These are phyloP conservation scores for Drosophila suboccidentalis DNA, from an alignment of 2,888 invertebrate species.

Conservation along the genomic window DNA sequence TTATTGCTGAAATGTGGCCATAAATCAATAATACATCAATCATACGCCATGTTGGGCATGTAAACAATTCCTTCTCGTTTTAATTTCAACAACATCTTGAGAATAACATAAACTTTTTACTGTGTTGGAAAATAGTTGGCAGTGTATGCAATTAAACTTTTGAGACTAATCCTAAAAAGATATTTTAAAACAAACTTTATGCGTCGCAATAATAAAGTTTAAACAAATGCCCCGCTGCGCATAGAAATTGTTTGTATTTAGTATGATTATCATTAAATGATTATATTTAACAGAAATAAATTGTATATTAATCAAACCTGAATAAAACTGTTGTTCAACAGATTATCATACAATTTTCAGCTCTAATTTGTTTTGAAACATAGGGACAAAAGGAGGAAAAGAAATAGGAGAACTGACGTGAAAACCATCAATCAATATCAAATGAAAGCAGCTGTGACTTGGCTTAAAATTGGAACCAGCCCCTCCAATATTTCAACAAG, in stretches of 20 bases:
- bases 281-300: not conserved
- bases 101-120: constrained; percentile 6
- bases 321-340: not conserved
- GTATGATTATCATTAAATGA: not conserved
- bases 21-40: constrained; percentile 46
- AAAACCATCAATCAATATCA: constrained; percentile 54
- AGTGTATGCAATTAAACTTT: not conserved
- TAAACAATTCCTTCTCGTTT: not conserved
- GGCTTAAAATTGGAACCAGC: constrained; percentile 21
- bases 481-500: not conserved
- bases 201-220: constrained; percentile 2
- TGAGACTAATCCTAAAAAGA: not conserved
- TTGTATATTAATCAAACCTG: not conserved
- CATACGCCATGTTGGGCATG: constrained; percentile 44
- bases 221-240: not conserved
- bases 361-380: not conserved
- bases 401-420: constrained; percentile 3
- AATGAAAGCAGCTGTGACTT: constrained; percentile 46
- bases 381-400: not conserved
- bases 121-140: constrained; percentile 8
- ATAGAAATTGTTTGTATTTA: not conserved
- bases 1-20: constrained; percentile 21
- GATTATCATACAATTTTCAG: constrained; percentile 30
- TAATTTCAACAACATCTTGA: not conserved
- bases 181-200: constrained; percentile 9